Base-by-base conservation (phyloP, 2,113 vertebrate species). In the Bubo blakistoni region DNA sequence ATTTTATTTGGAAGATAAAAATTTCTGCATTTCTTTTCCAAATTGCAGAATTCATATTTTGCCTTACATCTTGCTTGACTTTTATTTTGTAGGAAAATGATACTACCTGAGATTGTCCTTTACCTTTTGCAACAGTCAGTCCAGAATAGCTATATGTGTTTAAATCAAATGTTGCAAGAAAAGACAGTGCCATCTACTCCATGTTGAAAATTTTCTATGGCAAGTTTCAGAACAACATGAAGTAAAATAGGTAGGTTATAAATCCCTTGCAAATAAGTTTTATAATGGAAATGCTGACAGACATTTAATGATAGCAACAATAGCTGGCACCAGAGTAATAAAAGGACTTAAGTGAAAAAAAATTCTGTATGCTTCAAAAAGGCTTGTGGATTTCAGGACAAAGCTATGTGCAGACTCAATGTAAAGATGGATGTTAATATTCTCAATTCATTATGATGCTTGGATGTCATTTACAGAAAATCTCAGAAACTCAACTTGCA, bases 231-330 rank as follows among this genome's bases (percentile, higher is more conserved):
- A 88, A 14, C 88, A 96, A 85, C 19, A 61, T 94, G 86, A 97
- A 97, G 80, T 95, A 96, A 97, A 98, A 97, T 63, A 93, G 67
- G 87, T 95, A 91, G 83, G 93, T 91, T 97, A 97, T 93, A 98
- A 97, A 98, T 96, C 92, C 91, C 85, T 93, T 94, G 94, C 97
- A 98, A 97, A 97, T 96, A 97, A 98, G 76, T 76, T 97, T 98
- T 97, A 88, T 88, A 97, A 96, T 97, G 95, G 96, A 98, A 98
- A 97, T 96, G 73, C 87, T 98, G 94, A 96, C 97, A 98, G 96
- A 94, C 92, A 91, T 96, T 97, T 93, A 97, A 96, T 4, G 58
- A 96, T 72, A 97, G 66, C 80, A 91, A 83, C 91, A 96, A 84
- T 96, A 96, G 90, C 90, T 96, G 93, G 94, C 79, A 97, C 47